Conservation (phyloP, 2,888 invertebrate species). For the Parnassius glacialis region DNA sequence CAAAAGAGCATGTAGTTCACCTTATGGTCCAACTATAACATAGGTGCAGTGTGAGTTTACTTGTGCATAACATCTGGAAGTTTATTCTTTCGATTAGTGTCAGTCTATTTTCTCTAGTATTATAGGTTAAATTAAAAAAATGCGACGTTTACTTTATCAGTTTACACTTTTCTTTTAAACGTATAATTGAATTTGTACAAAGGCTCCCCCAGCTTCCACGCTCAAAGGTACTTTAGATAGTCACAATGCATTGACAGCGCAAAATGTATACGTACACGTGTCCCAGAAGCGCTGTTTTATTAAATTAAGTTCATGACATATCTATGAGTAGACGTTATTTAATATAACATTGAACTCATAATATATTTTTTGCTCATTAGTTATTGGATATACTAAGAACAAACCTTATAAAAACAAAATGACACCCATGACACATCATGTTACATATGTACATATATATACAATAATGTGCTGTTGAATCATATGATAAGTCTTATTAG, state of each 20-base stretch:
- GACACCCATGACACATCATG: too few species aligned
- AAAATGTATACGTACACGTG: conserved; percentile 4
- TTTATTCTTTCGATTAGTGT: too few species aligned
- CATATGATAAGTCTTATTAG: too few species aligned
- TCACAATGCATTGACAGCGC: conserved; percentile 1
- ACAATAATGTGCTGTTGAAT: too few species aligned
- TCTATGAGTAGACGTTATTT: not conserved
- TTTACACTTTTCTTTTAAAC: conserved; percentile 18
- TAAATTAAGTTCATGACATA: conserved; percentile 5
- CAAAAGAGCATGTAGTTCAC: not conserved
- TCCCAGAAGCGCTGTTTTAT: conserved; percentile 1
- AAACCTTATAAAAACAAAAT: too few species aligned
- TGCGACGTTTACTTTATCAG: not conserved
- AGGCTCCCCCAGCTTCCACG: conserved; percentile 12
- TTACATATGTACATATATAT: too few species aligned
- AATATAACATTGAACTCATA: too few species aligned
- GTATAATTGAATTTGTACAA: conserved; percentile 24
- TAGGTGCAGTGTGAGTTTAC: not conserved
- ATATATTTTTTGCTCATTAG: not conserved
- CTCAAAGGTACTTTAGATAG: not conserved
- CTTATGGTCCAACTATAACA: not conserved
- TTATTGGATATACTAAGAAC: too few species aligned
- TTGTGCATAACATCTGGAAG: not conserved
- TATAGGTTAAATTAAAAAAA: too few species aligned
- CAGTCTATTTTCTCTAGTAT: not conserved